These are phyloP conservation scores for Heterotis niloticus DNA, from an alignment of 2,113 vertebrate species.

Conservation along the genomic window DNA sequence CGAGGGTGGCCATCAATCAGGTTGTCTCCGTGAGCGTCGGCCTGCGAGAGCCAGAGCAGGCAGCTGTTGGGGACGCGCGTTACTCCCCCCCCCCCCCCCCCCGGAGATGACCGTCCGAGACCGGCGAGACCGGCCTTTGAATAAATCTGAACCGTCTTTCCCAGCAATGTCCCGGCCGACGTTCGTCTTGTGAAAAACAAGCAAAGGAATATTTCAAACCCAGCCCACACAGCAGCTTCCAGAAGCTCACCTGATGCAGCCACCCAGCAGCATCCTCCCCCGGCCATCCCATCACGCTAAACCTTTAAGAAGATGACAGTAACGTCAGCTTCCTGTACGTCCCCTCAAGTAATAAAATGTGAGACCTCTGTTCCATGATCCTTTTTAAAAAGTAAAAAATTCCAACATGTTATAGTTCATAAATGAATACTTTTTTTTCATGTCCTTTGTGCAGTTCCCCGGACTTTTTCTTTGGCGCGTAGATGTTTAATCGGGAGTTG, in stretches of 20 bases:
- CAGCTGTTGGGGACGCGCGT: background rate
- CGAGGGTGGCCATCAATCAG: slow-evolving; percentile 22
- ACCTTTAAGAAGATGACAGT: slow-evolving; percentile 37
- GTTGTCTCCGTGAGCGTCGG: background rate
- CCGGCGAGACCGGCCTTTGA: background rate
- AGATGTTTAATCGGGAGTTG: too few relatives aligned
- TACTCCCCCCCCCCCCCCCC: slow-evolving; percentile 3
- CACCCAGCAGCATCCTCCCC: slow-evolving; percentile 37
- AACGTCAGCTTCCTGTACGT: background rate
- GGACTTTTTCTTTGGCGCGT: too few relatives aligned
- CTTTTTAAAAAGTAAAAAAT: background rate
- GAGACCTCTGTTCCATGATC: background rate
- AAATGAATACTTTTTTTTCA: background rate
- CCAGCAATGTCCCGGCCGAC: slow-evolving; percentile 47
- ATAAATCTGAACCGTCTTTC: slow-evolving; percentile 33
- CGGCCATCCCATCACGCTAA: slow-evolving; percentile 36
- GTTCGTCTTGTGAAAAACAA: slow-evolving; percentile 43
- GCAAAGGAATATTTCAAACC: slow-evolving; percentile 53
- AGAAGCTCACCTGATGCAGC: slow-evolving; percentile 36
- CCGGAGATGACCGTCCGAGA: background rate
- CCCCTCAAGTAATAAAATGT: background rate
- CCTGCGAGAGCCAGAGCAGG: background rate
- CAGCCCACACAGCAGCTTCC: slow-evolving; percentile 29
- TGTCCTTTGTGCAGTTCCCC: too few relatives aligned
- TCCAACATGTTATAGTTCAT: background rate